These are phyloP conservation scores for Batillaria attramentaria DNA, from an alignment of 1,140 invertebrate genomes.

Conservation along the genomic window DNA sequence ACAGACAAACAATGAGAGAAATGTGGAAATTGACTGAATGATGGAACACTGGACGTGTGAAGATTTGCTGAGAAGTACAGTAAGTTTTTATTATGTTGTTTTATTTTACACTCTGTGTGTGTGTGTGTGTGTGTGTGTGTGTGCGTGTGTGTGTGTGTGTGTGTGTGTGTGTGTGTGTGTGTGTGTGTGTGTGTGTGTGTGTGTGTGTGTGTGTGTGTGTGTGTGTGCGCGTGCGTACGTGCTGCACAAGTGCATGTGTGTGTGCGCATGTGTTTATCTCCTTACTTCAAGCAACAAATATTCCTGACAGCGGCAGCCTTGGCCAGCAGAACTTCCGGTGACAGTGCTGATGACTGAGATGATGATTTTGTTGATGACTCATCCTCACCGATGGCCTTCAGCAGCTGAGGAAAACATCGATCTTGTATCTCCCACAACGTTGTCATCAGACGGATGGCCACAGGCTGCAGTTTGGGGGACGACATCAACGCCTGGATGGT, in stretches of 20 bases:
- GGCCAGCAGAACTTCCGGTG: conserved; percentile 49
- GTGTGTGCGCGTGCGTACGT: too few species aligned
- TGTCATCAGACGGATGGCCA: conserved; percentile 53
- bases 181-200: not conserved
- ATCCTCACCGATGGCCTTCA: conserved; percentile 48
- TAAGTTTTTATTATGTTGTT: too few species aligned
- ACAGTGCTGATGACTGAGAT: not conserved
- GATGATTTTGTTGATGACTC: not conserved
- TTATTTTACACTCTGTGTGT: conserved; percentile 2
- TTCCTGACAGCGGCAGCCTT: conserved; percentile 56
- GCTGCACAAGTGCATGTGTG: too few species aligned
- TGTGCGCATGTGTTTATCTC: not conserved
- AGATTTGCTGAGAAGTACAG: too few species aligned
- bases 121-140: not conserved
- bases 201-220: not conserved
- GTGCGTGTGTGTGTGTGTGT: not conserved
- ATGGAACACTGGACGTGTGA: too few species aligned
- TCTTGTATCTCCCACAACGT: conserved; percentile 58
- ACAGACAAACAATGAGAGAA: too few species aligned
- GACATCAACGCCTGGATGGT: conserved; percentile 51
- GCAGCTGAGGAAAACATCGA: conserved; percentile 57
- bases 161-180: not conserved
- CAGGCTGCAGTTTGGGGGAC: conserved; percentile 44
- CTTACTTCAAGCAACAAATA: conserved; percentile 56
- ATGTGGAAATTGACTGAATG: too few species aligned